Base-by-base conservation (phyloP, 1,140 invertebrate genomes). In the Pseudomyrmex sp. region DNA sequence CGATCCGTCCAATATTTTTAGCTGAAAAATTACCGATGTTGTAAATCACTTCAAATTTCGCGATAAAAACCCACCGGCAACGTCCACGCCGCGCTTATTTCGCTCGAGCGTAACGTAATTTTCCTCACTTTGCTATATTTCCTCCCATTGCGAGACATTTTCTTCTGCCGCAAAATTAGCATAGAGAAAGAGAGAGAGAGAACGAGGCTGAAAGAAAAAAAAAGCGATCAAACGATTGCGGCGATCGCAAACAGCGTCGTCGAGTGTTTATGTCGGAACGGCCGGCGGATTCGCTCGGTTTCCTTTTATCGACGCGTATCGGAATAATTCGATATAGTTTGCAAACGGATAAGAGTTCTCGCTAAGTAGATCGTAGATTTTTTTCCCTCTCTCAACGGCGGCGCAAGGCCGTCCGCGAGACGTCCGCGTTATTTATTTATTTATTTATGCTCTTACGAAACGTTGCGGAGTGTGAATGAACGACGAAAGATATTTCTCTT, bases 331-430 rank as follows among this genome's bases (percentile, higher is more conserved):
- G 18, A 69, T 18, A 18, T 35, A 58, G 44, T 46, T 15, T 13
- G 26, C 15, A 46, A 48, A 48, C 35, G 65, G 20, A 59, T 48
- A 12, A 50, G 58, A 79, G 15, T 20, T 35, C 18, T 18, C 18
- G 75, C 26, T 12, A 66, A 66, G 26, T 48, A 68, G 52, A 79
- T 79, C 62, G 50, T n/a, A 44, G 50, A 69, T 58, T 48, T 77
- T 35, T 35, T 35, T 35, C 35, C 7, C 35, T 35, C 35, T 35
- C 35, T 35, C 35, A 0, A 35, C 46, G 20, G 18, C 18, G n/a
- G 58, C 18, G 13, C 9, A 13, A 58, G 20, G 20, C 10, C 13
- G 13, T 18, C 9, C 56, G 35, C 20, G 35, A 68, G n/a, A 5
- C 15, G n/a, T 76, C 44, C 48, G 23, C 2, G 62, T 44, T 48